Conservation (phyloP, 2,797 vertebrate genomes). For the Chaunax sp. region DNA sequence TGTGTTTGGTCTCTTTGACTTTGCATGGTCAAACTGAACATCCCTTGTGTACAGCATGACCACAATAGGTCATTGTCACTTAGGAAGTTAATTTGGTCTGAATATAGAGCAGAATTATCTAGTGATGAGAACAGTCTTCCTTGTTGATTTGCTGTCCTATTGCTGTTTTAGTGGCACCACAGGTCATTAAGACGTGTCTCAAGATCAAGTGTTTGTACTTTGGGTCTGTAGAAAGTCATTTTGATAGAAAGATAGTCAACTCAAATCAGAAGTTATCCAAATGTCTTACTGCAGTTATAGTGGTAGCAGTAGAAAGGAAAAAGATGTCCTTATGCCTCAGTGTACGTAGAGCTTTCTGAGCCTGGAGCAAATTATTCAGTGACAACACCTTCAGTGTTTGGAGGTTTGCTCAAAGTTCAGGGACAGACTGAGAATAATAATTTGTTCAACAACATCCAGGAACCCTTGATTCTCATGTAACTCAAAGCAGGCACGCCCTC, state of each 20-base stretch:
- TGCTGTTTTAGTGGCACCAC: not conserved
- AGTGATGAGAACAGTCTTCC: not conserved
- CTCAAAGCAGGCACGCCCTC: slow-evolving; percentile 4
- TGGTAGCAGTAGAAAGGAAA: not conserved
- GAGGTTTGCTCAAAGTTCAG: slow-evolving; percentile 41
- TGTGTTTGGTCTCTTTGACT: slow-evolving; percentile 19
- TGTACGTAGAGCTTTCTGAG: not conserved
- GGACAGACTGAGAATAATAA: slow-evolving; percentile 28
- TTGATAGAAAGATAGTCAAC: not conserved
- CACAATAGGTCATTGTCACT: not conserved
- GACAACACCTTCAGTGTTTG: slow-evolving; percentile 25
- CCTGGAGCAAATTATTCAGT: slow-evolving; percentile 44
- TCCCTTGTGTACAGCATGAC: not conserved
- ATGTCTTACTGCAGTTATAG: not conserved
- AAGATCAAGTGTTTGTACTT: too few species aligned
- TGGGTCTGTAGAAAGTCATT: not conserved
- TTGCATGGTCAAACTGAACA: slow-evolving; percentile 1
- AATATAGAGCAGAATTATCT: not conserved
- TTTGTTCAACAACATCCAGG: slow-evolving; percentile 22
- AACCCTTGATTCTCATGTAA: not conserved
- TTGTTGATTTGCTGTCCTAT: not conserved
- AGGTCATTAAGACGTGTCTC: too few species aligned
- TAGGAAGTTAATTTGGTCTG: not conserved
- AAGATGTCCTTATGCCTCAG: not conserved
- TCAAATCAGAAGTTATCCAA: not conserved